Evolutionary conservation across 2,888 invertebrate species (phyloP), one percentile per base, ranked within the genome.

Genomic region (Ormyrus rosae): DNA sequence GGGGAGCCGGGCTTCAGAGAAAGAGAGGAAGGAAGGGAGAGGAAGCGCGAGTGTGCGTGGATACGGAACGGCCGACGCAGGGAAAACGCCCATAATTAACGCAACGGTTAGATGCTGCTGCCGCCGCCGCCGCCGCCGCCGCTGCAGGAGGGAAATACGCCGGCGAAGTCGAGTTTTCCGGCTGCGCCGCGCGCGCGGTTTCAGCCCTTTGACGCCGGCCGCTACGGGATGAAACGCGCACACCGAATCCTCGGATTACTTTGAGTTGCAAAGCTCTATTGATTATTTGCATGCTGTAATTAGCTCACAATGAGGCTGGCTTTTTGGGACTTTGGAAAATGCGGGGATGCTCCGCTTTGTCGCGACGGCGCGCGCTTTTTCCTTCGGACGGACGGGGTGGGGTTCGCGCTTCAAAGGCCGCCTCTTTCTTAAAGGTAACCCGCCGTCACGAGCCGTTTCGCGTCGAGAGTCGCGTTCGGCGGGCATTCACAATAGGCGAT

Each of bases 71-170:
- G 55, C 68, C 55, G 55, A 78, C 68, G 68, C 73, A 64, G 78
- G 53, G 71, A 75, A 78, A 81, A 78, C 68, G 71, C 68, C 70
- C 78, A 70, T 78, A 78, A 78, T 81, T 81, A 78, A 81, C 81
- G 78, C 70, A 50, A 75, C 70, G 64, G 69, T 61, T 78, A 74
- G 77, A 63, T 48, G 58, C 11, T 53, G 65, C 13, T 6, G 8
- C 50, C 7, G 50, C 13, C 13, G 9, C 55, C 19, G 56, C n/a
- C 13, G 13, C 13, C 0, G 13, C 13, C 13, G 13, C 13, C 13
- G 13, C 13, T 13, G 13, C 13, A 13, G 13, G 13, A 1, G 68
- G 55, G 71, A 76, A 61, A 80, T 55, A 60, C 55, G 51, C 48
- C 19, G 34, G 34, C 34, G 34, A 34, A 34, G 34, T 34, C 34